A percentile compares a stretch with the other conserved stretches of the same genome.
phyloP scores from a whole-genome alignment of 2,797 vertebrate species.

The Eleutherodactylus coqui region DNA sequence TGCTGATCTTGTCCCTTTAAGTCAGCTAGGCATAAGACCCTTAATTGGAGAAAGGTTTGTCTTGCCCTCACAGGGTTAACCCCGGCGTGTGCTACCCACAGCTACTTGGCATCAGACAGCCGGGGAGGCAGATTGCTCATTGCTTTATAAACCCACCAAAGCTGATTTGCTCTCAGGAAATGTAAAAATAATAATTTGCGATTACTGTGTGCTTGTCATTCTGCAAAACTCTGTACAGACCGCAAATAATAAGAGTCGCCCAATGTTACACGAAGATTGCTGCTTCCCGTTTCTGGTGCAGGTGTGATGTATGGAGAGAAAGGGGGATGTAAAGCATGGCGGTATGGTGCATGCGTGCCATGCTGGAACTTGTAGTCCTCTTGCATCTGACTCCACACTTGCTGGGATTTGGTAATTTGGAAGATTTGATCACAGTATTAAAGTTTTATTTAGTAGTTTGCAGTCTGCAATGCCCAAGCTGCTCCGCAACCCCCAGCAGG shows the following conservation, averaged over 20 bases:
- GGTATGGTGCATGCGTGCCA: background rate
- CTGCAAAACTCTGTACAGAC: background rate
- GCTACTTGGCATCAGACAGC: background rate
- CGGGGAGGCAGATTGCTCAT: background rate
- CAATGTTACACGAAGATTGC: background rate
- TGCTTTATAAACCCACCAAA: constrained; percentile 25
- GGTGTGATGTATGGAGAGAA: background rate
- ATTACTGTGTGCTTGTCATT: background rate
- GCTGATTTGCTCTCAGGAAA: constrained; percentile 27
- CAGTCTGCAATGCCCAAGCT: too few relatives aligned
- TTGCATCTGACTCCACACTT: background rate
- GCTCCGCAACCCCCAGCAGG: too few relatives aligned
- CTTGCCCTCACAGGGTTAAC: background rate
- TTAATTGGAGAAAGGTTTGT: background rate
- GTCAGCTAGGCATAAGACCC: background rate
- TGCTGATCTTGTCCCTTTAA: background rate
- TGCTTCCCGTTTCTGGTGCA: background rate
- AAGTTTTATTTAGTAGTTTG: background rate
- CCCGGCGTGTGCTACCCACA: background rate
- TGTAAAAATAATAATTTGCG: constrained; percentile 27
- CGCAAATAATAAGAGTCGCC: background rate
- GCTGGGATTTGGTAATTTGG: too few relatives aligned
- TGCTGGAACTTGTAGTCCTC: constrained; percentile 11
- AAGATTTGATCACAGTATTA: background rate
- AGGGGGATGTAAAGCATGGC: background rate